Conservation (phyloP, 2,113 vertebrate genomes). For the Petromus typicus region DNA sequence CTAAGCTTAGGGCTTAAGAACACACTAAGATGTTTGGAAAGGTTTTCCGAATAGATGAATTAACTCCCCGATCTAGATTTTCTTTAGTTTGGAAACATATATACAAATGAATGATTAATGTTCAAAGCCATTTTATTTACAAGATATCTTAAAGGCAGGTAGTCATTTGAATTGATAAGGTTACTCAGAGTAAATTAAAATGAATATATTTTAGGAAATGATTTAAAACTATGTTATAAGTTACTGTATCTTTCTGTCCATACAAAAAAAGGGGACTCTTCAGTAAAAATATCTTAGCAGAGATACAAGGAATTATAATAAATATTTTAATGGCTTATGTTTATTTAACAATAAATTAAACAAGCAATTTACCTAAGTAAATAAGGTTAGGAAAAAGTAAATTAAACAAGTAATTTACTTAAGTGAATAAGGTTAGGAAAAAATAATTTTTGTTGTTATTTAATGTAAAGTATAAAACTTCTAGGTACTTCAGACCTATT, state of each 20-base stretch:
- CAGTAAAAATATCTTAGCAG: not conserved
- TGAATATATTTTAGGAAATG: not conserved
- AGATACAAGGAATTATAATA: constrained; percentile 5
- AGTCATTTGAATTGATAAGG: constrained; percentile 29
- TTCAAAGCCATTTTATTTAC: not conserved
- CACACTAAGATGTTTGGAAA: not conserved
- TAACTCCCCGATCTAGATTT: not conserved
- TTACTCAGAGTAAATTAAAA: not conserved
- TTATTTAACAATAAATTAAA: not conserved
- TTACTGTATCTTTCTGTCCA: not conserved
- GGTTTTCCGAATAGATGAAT: not conserved
- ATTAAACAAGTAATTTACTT: not conserved
- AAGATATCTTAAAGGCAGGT: not conserved
- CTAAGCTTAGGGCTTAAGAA: not conserved
- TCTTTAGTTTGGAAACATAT: not conserved
- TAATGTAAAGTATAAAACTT: not conserved
- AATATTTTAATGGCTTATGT: not conserved
- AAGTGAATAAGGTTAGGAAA: not conserved
- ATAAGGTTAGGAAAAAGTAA: not conserved
- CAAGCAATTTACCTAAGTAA: not conserved
- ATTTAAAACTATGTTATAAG: constrained; percentile 7
- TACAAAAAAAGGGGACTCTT: not conserved
- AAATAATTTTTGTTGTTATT: not conserved
- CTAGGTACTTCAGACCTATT: not conserved
- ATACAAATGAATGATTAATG: not conserved